Percentiles rank a stretch among this genome's conserved stretches.
Conservation (phyloP, 1,140 invertebrate genomes). For the Bradysia coprophila region DNA sequence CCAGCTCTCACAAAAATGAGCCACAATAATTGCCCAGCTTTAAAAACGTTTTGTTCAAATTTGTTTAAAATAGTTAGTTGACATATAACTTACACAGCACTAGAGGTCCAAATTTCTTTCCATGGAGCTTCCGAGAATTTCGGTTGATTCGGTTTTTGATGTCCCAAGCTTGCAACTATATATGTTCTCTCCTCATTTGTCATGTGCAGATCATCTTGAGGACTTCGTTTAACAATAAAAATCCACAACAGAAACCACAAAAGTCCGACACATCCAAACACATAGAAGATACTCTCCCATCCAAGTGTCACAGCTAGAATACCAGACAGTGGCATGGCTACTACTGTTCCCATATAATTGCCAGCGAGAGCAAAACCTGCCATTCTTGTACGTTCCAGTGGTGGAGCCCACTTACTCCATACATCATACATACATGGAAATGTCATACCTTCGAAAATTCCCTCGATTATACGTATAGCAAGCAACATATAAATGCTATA, state of each 20-base stretch:
- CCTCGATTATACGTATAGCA: slow-evolving; percentile 61
- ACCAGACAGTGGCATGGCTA: slow-evolving; percentile 58
- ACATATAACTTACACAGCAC: slow-evolving; percentile 79
- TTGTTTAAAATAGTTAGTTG: too few species aligned
- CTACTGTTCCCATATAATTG: slow-evolving; percentile 63
- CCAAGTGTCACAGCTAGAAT: slow-evolving; percentile 49
- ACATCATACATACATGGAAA: slow-evolving; percentile 79
- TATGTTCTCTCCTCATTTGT: slow-evolving; percentile 55
- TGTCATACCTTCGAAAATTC: slow-evolving; percentile 79
- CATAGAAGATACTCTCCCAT: slow-evolving; percentile 79
- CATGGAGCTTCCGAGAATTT: slow-evolving; percentile 49
- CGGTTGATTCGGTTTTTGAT: slow-evolving; percentile 8
- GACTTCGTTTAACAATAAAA: slow-evolving; percentile 50
- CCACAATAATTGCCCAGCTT: slow-evolving; percentile 72
- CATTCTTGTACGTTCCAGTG: slow-evolving; percentile 53
- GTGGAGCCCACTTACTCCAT: slow-evolving; percentile 78
- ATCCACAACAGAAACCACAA: slow-evolving; percentile 55
- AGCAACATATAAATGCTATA: slow-evolving; percentile 51
- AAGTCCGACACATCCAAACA: slow-evolving; percentile 29
- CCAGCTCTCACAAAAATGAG: slow-evolving; percentile 92
- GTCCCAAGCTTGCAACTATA: slow-evolving; percentile 34
- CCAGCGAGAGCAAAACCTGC: slow-evolving; percentile 66
- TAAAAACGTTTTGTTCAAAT: too few species aligned
- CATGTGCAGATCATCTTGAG: slow-evolving; percentile 56
- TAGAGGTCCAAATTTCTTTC: slow-evolving; percentile 59